Percentiles rank a stretch among this genome's conserved stretches.
These are phyloP conservation scores for Eumeta japonica DNA, from an alignment of 1,140 invertebrate genomes.

Conservation along the genomic window DNA sequence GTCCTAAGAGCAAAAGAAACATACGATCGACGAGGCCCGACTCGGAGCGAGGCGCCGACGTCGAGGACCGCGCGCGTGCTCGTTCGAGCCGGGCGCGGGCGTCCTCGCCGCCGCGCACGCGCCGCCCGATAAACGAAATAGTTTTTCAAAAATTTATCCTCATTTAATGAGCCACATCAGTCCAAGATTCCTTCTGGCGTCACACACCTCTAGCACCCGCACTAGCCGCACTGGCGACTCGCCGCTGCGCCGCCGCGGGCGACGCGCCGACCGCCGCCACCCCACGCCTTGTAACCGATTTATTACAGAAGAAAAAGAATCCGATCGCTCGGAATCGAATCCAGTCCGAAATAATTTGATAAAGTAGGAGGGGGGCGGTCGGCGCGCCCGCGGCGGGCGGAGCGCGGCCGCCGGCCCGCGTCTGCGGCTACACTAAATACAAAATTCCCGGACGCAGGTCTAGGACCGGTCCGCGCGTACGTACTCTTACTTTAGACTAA, in stretches of 20 bases:
- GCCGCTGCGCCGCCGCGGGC: too few relatives aligned
- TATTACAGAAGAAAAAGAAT: conserved; percentile 40
- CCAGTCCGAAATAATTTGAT: conserved; percentile 3
- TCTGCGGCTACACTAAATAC: conserved; percentile 45
- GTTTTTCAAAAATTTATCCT: conserved; percentile 39
- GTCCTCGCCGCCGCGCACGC: conserved; percentile 40
- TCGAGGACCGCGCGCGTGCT: too few relatives aligned
- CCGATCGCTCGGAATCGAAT: not conserved
- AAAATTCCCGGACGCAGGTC: too few relatives aligned
- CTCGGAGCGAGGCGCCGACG: too few relatives aligned
- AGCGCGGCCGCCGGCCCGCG: conserved; percentile 21
- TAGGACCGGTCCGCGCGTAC: too few relatives aligned
- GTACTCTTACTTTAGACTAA: conserved; percentile 43
- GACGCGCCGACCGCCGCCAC: too few relatives aligned
- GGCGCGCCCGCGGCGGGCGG: conserved; percentile 4
- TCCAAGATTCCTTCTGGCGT: conserved; percentile 47
- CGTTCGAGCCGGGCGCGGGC: too few relatives aligned
- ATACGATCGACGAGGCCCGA: too few relatives aligned
- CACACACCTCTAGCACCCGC: too few relatives aligned
- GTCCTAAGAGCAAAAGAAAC: too few relatives aligned
- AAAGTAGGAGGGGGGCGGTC: conserved; percentile 12
- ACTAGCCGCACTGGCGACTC: too few relatives aligned
- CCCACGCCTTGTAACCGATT: too few relatives aligned
- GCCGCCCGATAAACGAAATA: conserved; percentile 35
- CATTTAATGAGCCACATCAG: conserved; percentile 52